Evolutionary conservation across 92 coral and sea anemone genomes (phyloP).

Genomic region (Umimayanthus chanpuru): DNA sequence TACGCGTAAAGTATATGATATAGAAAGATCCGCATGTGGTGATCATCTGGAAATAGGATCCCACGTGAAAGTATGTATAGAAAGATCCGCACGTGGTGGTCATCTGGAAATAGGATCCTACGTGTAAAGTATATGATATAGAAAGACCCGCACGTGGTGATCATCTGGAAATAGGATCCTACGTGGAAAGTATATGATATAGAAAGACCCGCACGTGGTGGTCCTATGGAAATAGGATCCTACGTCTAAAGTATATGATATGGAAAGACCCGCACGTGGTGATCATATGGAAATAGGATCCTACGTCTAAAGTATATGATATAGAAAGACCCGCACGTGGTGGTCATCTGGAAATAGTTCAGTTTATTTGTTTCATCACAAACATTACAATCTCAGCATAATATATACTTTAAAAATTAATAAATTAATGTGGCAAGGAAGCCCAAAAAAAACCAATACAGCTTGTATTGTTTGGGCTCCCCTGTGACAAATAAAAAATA

Average conservation of each 20-base stretch:
- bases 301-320: constrained; percentile 38
- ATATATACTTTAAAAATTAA: too few relatives aligned
- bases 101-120: constrained; percentile 71
- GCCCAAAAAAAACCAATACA: too few relatives aligned
- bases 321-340: constrained; percentile 77
- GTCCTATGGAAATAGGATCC: constrained; percentile 76
- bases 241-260: constrained; percentile 39
- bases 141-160: constrained; percentile 76
- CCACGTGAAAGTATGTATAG: constrained; percentile 34
- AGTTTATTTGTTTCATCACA: too few relatives aligned
- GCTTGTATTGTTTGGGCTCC: too few relatives aligned
- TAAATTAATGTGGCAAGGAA: too few relatives aligned
- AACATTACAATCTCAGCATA: too few relatives aligned
- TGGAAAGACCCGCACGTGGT: constrained; percentile 80
- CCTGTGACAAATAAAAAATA: too few relatives aligned
- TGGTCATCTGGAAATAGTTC: constrained; percentile 87
- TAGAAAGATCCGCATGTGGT: constrained; percentile 81
- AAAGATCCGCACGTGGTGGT: constrained; percentile 79
- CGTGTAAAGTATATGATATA: constrained; percentile 54
- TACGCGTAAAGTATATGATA: constrained; percentile 40
- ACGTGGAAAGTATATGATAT: constrained; percentile 49
- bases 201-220: constrained; percentile 77
- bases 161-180: constrained; percentile 75
- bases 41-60: constrained; percentile 77
- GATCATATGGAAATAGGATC: constrained; percentile 77